These are phyloP conservation scores for Papilio xuthus DNA, from an alignment of 1,140 invertebrate genomes.

Conservation along the genomic window DNA sequence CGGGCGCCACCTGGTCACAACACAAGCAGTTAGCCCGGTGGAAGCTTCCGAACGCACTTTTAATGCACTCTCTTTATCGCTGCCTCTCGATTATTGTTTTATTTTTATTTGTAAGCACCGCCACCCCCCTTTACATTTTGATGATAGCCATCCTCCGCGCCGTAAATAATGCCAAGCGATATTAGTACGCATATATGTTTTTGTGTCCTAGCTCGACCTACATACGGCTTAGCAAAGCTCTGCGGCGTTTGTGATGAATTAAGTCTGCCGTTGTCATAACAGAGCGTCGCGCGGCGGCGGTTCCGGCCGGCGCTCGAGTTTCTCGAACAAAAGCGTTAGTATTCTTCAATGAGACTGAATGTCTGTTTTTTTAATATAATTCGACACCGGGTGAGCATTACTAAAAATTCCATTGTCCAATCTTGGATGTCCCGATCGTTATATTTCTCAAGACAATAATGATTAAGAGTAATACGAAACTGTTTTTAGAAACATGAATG, in stretches of 20 bases:
- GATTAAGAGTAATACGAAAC: slow-evolving; percentile 71
- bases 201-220: slow-evolving; percentile 62
- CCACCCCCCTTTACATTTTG: slow-evolving; percentile 73
- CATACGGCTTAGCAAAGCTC: slow-evolving; percentile 62
- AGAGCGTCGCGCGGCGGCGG: slow-evolving; percentile 41
- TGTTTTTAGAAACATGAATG: slow-evolving; percentile 77
- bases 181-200: slow-evolving; percentile 66
- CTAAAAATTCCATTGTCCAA: slow-evolving; percentile 77
- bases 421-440: slow-evolving; percentile 65
- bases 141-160: slow-evolving; percentile 72
- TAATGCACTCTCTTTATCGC: slow-evolving; percentile 79
- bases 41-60: slow-evolving; percentile 80
- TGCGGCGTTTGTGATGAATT: slow-evolving; percentile 61
- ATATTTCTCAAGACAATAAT: slow-evolving; percentile 73
- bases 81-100: slow-evolving; percentile 59
- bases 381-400: slow-evolving; percentile 69
- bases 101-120: slow-evolving; percentile 66
- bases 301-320: slow-evolving; percentile 56
- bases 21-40: slow-evolving; percentile 79
- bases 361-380: slow-evolving; percentile 69
- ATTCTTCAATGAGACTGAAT: slow-evolving; percentile 70
- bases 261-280: slow-evolving; percentile 51
- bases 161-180: slow-evolving; percentile 71
- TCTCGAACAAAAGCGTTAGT: slow-evolving; percentile 72
- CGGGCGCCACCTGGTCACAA: slow-evolving; percentile 81